Percentiles rank a stretch among this genome's conserved stretches.
phyloP scores from a whole-genome alignment of 2,797 vertebrate genomes.

The Huso huso region DNA sequence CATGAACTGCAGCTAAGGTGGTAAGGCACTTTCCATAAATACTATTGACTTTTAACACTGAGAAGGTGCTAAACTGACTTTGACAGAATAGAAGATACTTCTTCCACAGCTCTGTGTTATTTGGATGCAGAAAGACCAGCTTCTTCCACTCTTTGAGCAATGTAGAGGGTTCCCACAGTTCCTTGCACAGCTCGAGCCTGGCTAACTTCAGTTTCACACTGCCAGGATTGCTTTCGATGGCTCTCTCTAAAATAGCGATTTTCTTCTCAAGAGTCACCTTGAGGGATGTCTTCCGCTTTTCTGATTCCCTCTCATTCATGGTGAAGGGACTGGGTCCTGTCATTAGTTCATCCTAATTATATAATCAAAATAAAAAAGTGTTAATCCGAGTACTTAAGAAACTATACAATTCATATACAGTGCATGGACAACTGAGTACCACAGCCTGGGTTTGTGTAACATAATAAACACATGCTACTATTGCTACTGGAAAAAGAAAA shows the following conservation, averaged over 20 bases:
- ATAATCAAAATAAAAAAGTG: no score
- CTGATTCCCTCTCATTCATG: constrained; percentile 50
- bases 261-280: constrained; percentile 83
- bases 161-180: constrained; percentile 79
- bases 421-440: no score
- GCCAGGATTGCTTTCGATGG: constrained; percentile 76
- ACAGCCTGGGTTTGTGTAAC: no score
- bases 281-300: constrained; percentile 59
- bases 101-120: constrained; percentile 77
- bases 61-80: constrained; percentile 89
- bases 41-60: constrained; percentile 71
- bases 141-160: constrained; percentile 93
- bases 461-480: no score
- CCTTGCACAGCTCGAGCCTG: constrained; percentile 71
- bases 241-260: constrained; percentile 80
- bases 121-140: constrained; percentile 88
- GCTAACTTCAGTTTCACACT: constrained; percentile 78
- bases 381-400: no score
- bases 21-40: constrained; percentile 87
- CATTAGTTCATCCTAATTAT: constrained; percentile 73
- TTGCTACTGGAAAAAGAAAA: no score
- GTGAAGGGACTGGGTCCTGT: constrained; percentile 49
- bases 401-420: no score
- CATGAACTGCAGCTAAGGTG: constrained; percentile 76
- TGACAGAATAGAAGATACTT: constrained; percentile 85